A percentile compares a stretch with the other conserved stretches of the same genome.
These are phyloP conservation scores for Lepilemur septentrionalis DNA, from an alignment of 2,797 vertebrate species.

Conservation along the genomic window DNA sequence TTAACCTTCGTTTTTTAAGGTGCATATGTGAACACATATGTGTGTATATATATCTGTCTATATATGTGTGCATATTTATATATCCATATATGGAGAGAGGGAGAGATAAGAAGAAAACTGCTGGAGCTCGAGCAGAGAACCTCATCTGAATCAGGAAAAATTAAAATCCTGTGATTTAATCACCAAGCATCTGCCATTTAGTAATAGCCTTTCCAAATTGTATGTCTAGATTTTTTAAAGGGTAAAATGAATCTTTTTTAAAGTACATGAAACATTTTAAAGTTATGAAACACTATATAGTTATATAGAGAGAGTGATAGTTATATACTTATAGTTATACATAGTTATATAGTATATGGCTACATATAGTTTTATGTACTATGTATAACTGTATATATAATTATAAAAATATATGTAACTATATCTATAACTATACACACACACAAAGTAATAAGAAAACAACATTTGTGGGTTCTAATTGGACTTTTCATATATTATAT, in stretches of 20 bases:
- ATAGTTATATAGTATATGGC: not conserved
- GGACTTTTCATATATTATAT: not conserved
- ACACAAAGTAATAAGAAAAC: not conserved
- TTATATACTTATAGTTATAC: not conserved
- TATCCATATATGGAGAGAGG: not conserved
- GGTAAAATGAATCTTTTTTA: not conserved
- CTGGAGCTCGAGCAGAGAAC: not conserved
- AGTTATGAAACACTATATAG: not conserved
- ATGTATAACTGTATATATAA: not conserved
- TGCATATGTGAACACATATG: not conserved
- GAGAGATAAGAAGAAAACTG: not conserved
- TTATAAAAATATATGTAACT: not conserved
- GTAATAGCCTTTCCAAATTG: not conserved
- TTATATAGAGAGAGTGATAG: not conserved
- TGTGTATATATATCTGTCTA: not conserved
- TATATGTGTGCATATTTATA: not conserved
- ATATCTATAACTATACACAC: not conserved
- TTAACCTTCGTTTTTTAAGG: not conserved
- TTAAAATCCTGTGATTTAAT: not conserved
- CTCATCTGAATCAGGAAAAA: constrained; percentile 5
- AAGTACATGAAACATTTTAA: constrained; percentile 18
- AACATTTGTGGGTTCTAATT: not conserved
- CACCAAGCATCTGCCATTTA: not conserved
- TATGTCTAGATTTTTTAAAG: not conserved
- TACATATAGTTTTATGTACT: not conserved